Evolutionary conservation across 2,888 invertebrate species (phyloP).

Genomic region (Agrotis clavis): DNA sequence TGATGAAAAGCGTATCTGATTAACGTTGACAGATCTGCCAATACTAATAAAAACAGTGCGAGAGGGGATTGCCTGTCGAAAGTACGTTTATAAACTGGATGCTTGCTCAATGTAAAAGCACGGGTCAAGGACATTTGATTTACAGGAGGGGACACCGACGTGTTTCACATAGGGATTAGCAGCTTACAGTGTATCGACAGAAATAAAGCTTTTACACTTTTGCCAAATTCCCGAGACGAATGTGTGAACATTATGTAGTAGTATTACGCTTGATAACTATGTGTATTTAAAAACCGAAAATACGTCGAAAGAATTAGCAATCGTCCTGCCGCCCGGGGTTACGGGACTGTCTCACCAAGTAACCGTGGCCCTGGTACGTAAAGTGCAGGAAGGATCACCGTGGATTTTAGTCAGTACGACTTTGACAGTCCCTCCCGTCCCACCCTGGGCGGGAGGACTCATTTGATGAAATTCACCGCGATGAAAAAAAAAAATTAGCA

Average conservation of each 20-base stretch:
- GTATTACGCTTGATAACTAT: not conserved
- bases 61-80: constrained; percentile 20
- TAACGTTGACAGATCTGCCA: constrained; percentile 32
- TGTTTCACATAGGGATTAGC: not conserved
- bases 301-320: not conserved
- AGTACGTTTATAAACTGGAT: constrained; percentile 25
- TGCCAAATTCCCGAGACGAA: not conserved
- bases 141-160: not conserved
- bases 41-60: constrained; percentile 27
- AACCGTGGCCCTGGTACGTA: too few species aligned
- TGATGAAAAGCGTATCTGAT: constrained; percentile 36
- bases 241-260: not conserved
- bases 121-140: not conserved
- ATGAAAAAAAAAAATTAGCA: too few species aligned
- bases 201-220: not conserved
- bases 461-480: too few species aligned
- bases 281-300: not conserved
- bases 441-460: too few species aligned
- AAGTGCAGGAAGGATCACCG: too few species aligned
- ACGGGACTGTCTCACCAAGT: too few species aligned
- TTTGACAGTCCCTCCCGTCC: too few species aligned
- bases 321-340: not conserved
- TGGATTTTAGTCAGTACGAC: too few species aligned
- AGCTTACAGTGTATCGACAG: not conserved
- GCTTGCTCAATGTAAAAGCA: constrained; percentile 14